A percentile compares a stretch with the other conserved stretches of the same genome.
phyloP scores from a whole-genome alignment of 2,113 vertebrate species.

The Mus spicilegus region DNA sequence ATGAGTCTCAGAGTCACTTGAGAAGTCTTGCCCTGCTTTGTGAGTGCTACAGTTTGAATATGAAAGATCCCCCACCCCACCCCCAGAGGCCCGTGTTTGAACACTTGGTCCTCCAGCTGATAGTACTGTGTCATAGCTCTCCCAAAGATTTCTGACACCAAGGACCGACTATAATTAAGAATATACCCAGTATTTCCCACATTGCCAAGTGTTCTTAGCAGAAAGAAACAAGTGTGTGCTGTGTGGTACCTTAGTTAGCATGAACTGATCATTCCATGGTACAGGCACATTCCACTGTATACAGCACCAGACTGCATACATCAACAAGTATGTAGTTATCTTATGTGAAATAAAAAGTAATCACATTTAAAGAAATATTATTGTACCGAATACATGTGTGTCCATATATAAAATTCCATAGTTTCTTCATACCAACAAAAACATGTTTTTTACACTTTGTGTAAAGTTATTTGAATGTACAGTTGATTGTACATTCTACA shows the following conservation, averaged over 20 bases:
- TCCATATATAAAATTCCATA: neutral
- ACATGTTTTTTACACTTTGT: neutral
- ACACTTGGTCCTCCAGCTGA: neutral
- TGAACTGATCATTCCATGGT: neutral
- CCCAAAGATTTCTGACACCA: neutral
- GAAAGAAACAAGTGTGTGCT: neutral
- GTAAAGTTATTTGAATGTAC: neutral
- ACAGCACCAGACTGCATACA: neutral
- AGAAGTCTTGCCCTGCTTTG: neutral
- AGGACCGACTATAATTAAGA: neutral
- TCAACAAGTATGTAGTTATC: neutral
- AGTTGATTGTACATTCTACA: accelerated
- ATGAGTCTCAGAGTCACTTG: neutral
- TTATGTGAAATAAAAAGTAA: neutral
- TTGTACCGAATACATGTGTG: neutral
- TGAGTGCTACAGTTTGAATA: neutral
- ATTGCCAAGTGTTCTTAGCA: neutral
- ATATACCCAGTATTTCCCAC: neutral
- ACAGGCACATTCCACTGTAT: accelerated
- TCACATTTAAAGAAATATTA: neutral
- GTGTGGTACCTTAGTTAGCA: neutral
- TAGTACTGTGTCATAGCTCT: neutral
- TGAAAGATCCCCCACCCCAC: neutral
- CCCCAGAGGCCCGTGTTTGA: neutral
- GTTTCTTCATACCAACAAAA: neutral